Percentiles rank a stretch among this genome's conserved stretches.
phyloP scores from a whole-genome alignment of 1,140 invertebrate species.

The Planococcus citri region DNA sequence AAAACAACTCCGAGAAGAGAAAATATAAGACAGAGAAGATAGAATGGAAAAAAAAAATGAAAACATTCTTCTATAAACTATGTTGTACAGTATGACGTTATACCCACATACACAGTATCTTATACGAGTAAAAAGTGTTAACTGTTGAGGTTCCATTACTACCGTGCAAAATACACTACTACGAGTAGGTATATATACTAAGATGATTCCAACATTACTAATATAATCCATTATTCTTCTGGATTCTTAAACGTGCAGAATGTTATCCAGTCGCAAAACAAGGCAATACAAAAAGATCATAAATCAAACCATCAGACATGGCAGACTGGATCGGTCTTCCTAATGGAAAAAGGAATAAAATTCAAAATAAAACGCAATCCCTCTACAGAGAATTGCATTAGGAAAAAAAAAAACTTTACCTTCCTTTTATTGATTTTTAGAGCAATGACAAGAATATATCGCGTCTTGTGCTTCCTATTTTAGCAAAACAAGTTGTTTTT shows the following conservation, averaged over 20 bases:
- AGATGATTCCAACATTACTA: not conserved
- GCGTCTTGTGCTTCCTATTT: slow-evolving; percentile 18
- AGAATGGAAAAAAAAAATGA: not conserved
- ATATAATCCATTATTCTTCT: slow-evolving; percentile 20
- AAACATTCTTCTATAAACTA: not conserved
- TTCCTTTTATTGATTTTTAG: slow-evolving; percentile 19
- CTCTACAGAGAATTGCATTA: not conserved
- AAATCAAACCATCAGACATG: slow-evolving; percentile 16
- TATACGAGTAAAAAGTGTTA: too few relatives aligned
- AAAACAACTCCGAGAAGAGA: too few relatives aligned
- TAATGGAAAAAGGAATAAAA: not conserved
- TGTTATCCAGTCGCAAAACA: slow-evolving; percentile 20
- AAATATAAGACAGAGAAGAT: too few relatives aligned
- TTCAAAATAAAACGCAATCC: slow-evolving; percentile 14
- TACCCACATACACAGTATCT: too few relatives aligned
- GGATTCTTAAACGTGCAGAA: slow-evolving; percentile 16
- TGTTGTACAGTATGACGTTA: not conserved
- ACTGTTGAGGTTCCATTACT: too few relatives aligned
- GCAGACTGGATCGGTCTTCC: slow-evolving; percentile 13
- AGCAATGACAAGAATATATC: slow-evolving; percentile 19
- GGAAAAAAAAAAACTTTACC: slow-evolving; percentile 10
- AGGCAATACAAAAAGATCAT: slow-evolving; percentile 20
- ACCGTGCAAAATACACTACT: too few relatives aligned
- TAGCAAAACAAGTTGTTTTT: slow-evolving; percentile 19
- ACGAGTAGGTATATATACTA: not conserved